Percentiles rank a stretch among this genome's conserved stretches.
Evolutionary conservation across 2,888 invertebrate genomes (phyloP).

Genomic region (Crocallis elinguaria): DNA sequence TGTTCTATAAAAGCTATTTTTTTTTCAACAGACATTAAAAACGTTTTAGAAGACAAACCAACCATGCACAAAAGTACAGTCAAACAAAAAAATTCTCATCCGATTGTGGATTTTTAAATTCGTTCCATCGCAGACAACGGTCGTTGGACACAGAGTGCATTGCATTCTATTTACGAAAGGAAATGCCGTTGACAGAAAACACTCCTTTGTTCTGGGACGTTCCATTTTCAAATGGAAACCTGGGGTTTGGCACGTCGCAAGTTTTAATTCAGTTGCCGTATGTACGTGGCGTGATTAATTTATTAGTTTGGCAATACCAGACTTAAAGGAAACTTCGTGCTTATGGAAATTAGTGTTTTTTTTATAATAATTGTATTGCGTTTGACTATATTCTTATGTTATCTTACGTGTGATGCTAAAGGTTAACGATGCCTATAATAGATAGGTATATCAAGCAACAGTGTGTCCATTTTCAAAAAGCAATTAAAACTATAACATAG

Average conservation of each 20-base stretch:
- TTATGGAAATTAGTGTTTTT: too few species aligned
- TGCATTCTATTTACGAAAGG: slow-evolving; percentile 74
- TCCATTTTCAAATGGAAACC: slow-evolving; percentile 39
- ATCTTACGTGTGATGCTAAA: too few species aligned
- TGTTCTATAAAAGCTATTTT: background rate
- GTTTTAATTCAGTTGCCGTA: slow-evolving; percentile 40
- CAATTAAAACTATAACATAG: too few species aligned
- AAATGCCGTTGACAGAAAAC: slow-evolving; percentile 75
- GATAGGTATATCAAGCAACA: too few species aligned
- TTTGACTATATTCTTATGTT: too few species aligned
- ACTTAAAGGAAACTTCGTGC: background rate
- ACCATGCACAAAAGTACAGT: slow-evolving; percentile 42
- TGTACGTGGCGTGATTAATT: slow-evolving; percentile 38
- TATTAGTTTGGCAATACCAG: slow-evolving; percentile 32
- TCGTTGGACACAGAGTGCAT: slow-evolving; percentile 54
- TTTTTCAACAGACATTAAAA: slow-evolving; percentile 13
- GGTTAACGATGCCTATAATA: too few species aligned
- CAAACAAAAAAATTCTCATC: slow-evolving; percentile 45
- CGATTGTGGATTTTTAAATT: slow-evolving; percentile 54
- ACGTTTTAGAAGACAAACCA: slow-evolving; percentile 23
- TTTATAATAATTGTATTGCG: background rate
- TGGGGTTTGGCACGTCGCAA: slow-evolving; percentile 41
- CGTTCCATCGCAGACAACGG: slow-evolving; percentile 52
- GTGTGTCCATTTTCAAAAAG: too few species aligned
- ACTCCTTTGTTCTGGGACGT: slow-evolving; percentile 68